These are phyloP conservation scores for Macquaria ambigua DNA, from an alignment of 2,113 vertebrate species.

Conservation along the genomic window DNA sequence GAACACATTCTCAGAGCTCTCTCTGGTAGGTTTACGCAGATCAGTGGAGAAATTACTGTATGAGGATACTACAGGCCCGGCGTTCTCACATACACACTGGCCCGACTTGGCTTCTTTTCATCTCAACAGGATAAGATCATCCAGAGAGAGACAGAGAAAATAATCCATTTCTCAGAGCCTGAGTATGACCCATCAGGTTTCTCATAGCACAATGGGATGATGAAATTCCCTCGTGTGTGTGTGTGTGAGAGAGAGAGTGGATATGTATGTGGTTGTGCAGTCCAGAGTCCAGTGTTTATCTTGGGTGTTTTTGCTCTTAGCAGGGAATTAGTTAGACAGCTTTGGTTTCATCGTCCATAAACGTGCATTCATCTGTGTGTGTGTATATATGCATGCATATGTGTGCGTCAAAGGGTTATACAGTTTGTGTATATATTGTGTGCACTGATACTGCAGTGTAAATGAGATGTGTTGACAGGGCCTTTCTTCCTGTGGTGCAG, in stretches of 20 bases:
- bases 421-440: slow-evolving; percentile 31
- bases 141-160: slow-evolving; percentile 69
- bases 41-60: slow-evolving; percentile 29
- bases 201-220: slow-evolving; percentile 71
- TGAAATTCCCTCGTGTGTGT: slow-evolving; percentile 56
- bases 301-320: slow-evolving; percentile 64
- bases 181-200: slow-evolving; percentile 57
- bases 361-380: slow-evolving; percentile 30
- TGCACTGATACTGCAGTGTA: slow-evolving; percentile 15
- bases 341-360: slow-evolving; percentile 60
- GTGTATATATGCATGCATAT: not conserved
- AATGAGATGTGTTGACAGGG: slow-evolving; percentile 62
- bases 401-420: slow-evolving; percentile 10
- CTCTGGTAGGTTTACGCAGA: slow-evolving; percentile 35
- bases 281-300: slow-evolving; percentile 50
- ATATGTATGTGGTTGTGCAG: slow-evolving; percentile 16
- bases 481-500: slow-evolving; percentile 27
- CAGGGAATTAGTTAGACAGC: slow-evolving; percentile 54
- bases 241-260: slow-evolving; percentile 2
- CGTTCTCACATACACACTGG: slow-evolving; percentile 49
- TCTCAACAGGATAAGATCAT: slow-evolving; percentile 72
- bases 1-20: slow-evolving; percentile 5
- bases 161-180: slow-evolving; percentile 69
- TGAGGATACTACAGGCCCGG: not conserved
- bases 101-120: slow-evolving; percentile 62